phyloP scores from a whole-genome alignment of 2,888 invertebrate species.

The Frankliniella fusca region DNA sequence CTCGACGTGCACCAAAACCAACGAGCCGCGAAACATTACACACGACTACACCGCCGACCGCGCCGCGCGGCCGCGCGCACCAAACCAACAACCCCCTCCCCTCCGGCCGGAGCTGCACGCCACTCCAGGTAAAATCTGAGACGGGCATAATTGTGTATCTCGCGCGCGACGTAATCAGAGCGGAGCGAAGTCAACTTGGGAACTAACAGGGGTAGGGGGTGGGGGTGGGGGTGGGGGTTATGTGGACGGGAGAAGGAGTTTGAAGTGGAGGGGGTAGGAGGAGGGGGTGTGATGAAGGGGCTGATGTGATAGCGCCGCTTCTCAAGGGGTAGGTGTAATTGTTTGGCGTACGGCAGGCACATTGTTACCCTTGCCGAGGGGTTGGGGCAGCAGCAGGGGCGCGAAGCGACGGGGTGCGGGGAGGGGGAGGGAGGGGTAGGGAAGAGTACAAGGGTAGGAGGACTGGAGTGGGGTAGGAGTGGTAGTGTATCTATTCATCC shows the following conservation, averaged over 20 bases:
- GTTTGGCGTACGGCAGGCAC: not conserved
- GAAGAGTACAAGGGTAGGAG: not conserved
- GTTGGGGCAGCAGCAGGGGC: too few species aligned
- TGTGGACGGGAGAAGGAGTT: not conserved
- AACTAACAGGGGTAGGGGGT: too few species aligned
- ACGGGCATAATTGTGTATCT: not conserved
- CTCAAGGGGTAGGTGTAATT: not conserved
- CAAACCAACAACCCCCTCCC: not conserved
- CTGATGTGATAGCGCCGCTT: not conserved
- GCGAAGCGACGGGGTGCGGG: too few species aligned
- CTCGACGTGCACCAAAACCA: too few species aligned
- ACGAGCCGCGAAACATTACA: not conserved
- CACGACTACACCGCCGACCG: not conserved
- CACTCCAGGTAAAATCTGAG: not conserved
- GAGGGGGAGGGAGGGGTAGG: not conserved
- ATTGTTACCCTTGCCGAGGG: too few species aligned
- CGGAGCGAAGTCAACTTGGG: too few species aligned
- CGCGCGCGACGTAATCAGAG: not conserved
- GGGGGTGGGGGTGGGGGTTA: too few species aligned
- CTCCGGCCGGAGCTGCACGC: not conserved
- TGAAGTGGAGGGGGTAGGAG: not conserved
- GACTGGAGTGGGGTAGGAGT: not conserved
- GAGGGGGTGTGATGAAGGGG: not conserved
- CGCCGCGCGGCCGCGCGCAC: not conserved
- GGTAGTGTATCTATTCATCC: not conserved